Percentiles rank a stretch among this genome's conserved stretches.
Conservation (phyloP, 2,113 vertebrate species). For the Benitochromis conjunctus region DNA sequence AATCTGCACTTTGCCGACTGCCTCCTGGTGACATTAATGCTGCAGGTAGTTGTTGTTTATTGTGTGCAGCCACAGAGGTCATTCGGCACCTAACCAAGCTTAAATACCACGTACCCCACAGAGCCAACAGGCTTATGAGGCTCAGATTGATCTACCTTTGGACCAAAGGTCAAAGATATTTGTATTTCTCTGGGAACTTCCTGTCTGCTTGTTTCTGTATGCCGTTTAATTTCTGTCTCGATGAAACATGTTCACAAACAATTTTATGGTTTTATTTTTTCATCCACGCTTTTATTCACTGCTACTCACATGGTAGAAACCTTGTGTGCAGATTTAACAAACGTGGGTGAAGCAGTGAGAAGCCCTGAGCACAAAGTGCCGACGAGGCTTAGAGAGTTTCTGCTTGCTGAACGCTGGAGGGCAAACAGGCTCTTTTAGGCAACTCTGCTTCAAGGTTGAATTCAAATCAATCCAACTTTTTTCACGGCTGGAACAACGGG, state of each 20-base stretch:
- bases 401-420: neutral
- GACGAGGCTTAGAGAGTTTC: neutral
- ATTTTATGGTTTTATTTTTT: neutral
- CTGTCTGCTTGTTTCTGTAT: neutral
- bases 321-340: neutral
- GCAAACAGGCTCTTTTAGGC: neutral
- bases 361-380: neutral
- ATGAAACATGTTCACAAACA: neutral
- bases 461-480: neutral
- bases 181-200: neutral
- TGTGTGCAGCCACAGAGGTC: constrained; percentile 23
- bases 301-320: neutral
- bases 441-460: neutral
- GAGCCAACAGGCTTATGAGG: neutral
- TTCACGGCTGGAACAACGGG: neutral
- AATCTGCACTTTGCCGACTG: neutral
- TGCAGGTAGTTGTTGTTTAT: constrained; percentile 36
- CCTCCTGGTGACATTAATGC: neutral
- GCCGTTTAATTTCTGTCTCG: neutral
- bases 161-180: constrained; percentile 27
- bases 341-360: neutral
- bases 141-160: neutral
- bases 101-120: constrained; percentile 2
- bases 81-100: neutral
- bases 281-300: neutral